A percentile compares a stretch with the other conserved stretches of the same genome.
These are phyloP conservation scores for Rhingia rostrata DNA, from an alignment of 2,888 invertebrate species.

Conservation along the genomic window DNA sequence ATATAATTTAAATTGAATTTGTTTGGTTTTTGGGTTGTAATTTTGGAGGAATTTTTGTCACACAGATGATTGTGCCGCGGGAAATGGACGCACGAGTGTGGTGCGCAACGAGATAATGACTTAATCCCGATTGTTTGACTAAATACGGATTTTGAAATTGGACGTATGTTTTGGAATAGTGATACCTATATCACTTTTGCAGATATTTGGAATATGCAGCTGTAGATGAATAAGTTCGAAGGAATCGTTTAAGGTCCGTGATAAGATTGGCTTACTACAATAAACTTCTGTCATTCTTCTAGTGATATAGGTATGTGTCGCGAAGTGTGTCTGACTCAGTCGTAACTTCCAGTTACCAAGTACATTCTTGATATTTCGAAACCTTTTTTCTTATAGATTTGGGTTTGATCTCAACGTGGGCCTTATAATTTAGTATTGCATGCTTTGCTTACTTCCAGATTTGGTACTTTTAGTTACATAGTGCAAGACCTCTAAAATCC, in stretches of 20 bases:
- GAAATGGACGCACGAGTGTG: constrained; percentile 1
- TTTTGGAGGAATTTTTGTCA: constrained; percentile 59
- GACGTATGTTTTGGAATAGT: constrained; percentile 12
- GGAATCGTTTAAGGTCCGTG: background rate
- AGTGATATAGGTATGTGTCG: too few species aligned
- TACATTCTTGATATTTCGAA: too few species aligned
- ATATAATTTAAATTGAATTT: constrained; percentile 74
- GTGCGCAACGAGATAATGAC: constrained; percentile 55
- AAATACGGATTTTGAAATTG: constrained; percentile 36
- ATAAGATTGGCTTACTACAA: too few species aligned
- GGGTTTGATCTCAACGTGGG: too few species aligned
- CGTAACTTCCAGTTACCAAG: too few species aligned
- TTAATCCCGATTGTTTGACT: constrained; percentile 54
- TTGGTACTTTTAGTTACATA: too few species aligned
- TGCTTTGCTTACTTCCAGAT: too few species aligned
- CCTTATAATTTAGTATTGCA: too few species aligned
- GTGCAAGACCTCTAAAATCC: too few species aligned
- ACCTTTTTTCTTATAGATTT: too few species aligned
- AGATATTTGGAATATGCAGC: constrained; percentile 31
- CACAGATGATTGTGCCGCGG: constrained; percentile 36
- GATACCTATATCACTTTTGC: constrained; percentile 32
- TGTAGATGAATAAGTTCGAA: constrained; percentile 1
- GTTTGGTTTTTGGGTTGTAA: constrained; percentile 50
- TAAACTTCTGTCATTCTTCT: too few species aligned
- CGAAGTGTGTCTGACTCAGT: too few species aligned